phyloP scores from a whole-genome alignment of 1,140 invertebrate species.

The Lanistes nyassanus region DNA sequence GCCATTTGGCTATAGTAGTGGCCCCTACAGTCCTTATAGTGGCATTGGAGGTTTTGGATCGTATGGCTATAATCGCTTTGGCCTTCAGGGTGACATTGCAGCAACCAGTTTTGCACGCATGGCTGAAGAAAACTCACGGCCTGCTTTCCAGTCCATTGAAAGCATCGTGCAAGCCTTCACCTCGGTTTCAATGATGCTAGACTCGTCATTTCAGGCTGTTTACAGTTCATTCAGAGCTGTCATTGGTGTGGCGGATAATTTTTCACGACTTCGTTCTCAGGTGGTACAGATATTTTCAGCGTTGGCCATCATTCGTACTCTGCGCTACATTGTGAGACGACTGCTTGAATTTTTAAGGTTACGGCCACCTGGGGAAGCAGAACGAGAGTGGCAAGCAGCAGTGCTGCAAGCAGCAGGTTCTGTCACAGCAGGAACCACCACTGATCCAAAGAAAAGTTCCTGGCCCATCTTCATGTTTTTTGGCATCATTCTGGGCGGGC shows the following conservation, averaged over 20 bases:
- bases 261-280: constrained; percentile 83
- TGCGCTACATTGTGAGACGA: constrained; percentile 84
- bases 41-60: constrained; percentile 41
- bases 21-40: constrained; percentile 46
- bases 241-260: constrained; percentile 93
- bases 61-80: constrained; percentile 58
- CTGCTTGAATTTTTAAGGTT: constrained; percentile 75
- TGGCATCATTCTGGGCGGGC: constrained; percentile 86
- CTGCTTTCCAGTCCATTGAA: constrained; percentile 94
- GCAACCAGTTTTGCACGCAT: constrained; percentile 77
- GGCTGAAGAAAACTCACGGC: constrained; percentile 89
- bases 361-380: constrained; percentile 50
- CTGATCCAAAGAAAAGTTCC: constrained; percentile 54
- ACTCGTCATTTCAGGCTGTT: constrained; percentile 94
- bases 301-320: constrained; percentile 80
- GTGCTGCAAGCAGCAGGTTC: constrained; percentile 53
- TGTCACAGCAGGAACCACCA: constrained; percentile 28
- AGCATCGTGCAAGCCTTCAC: constrained; percentile 89
- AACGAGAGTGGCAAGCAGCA: constrained; percentile 50
- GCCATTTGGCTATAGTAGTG: constrained; percentile 35
- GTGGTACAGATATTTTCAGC: constrained; percentile 86
- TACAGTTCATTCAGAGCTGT: constrained; percentile 95
- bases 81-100: constrained; percentile 44
- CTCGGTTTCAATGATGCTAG: constrained; percentile 95
- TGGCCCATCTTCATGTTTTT: constrained; percentile 82